phyloP scores from a whole-genome alignment of 2,113 vertebrate species.

The Tricholaema leucomelas region DNA sequence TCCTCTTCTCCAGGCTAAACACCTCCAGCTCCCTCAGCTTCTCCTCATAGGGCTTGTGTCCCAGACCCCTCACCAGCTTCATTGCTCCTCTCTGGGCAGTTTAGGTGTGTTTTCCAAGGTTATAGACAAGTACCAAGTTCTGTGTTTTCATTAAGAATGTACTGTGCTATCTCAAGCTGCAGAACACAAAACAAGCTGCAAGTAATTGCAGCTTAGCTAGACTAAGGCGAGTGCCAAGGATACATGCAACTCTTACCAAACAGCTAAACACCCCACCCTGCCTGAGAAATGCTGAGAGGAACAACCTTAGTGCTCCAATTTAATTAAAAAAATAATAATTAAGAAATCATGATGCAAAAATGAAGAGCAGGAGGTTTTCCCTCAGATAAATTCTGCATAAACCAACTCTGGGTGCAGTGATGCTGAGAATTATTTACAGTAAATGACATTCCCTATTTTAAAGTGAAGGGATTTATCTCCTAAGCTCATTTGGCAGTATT shows the following conservation, averaged over 20 bases:
- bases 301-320: not conserved
- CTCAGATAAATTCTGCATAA: not conserved
- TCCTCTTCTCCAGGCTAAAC: too few relatives aligned
- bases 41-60: too few relatives aligned
- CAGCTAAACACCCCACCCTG: not conserved
- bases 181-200: not conserved
- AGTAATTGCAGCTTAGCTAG: not conserved
- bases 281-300: not conserved
- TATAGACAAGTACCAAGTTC: not conserved
- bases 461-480: slow-evolving; percentile 33
- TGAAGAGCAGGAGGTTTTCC: not conserved
- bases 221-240: not conserved
- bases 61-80: too few relatives aligned
- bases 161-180: not conserved
- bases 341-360: not conserved
- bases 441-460: not conserved
- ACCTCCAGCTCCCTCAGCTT: too few relatives aligned
- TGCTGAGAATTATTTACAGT: slow-evolving; percentile 24
- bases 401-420: not conserved
- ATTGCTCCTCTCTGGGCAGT: too few relatives aligned
- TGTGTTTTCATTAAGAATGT: not conserved
- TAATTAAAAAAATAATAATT: not conserved
- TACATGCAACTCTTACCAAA: not conserved
- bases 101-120: not conserved
- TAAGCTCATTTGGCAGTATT: slow-evolving; percentile 43